A percentile compares a stretch with the other conserved stretches of the same genome.
Evolutionary conservation across 2,113 vertebrate genomes (phyloP).

Genomic region (Pelodiscus sinensis): DNA sequence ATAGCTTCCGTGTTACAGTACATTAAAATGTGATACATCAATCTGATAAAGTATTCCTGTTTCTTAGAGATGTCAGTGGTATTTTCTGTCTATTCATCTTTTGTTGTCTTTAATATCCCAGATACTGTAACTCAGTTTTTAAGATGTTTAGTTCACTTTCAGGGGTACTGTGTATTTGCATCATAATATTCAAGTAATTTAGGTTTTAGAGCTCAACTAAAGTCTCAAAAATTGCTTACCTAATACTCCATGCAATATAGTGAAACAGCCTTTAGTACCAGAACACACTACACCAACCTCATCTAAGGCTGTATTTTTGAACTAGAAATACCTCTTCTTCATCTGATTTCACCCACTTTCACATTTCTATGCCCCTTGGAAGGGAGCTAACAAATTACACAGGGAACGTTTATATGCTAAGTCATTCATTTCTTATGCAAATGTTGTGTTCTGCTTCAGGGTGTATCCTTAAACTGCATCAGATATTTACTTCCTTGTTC

Average conservation of each 20-base stretch:
- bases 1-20: not conserved
- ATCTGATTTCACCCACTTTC: conserved; percentile 40
- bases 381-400: conserved; percentile 57
- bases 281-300: not conserved
- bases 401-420: conserved; percentile 48
- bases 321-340: conserved; percentile 46
- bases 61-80: not conserved
- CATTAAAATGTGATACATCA: conserved; percentile 1
- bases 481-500: conserved; percentile 58
- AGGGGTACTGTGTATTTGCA: not conserved
- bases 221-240: not conserved
- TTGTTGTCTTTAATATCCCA: not conserved
- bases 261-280: not conserved
- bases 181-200: not conserved
- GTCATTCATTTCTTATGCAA: conserved; percentile 59
- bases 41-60: conserved; percentile 9
- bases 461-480: conserved; percentile 47
- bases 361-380: conserved; percentile 41
- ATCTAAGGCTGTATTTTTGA: not conserved
- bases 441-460: conserved; percentile 49
- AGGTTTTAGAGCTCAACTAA: not conserved
- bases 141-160: not conserved
- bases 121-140: conserved; percentile 2
- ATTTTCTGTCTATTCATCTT: not conserved
- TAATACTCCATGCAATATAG: not conserved